Base-by-base conservation (phyloP, 2,797 vertebrate species). In the Lepilemur septentrionalis region DNA sequence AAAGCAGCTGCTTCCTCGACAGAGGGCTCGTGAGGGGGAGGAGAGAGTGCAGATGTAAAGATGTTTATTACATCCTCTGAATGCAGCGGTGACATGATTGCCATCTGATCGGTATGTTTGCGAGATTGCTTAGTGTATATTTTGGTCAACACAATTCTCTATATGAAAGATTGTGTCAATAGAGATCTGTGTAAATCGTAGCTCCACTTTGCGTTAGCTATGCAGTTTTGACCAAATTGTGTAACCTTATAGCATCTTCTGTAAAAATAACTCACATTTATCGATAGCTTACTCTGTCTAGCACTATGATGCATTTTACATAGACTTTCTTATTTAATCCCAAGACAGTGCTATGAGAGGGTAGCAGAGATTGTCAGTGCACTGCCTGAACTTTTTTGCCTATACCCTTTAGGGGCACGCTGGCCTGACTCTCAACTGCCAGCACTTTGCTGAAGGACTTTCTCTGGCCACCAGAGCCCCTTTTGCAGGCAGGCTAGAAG, bases 1-100 rank as follows among this genome's bases (percentile, higher is more conserved):
- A 67, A 48, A 89, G 43, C 94, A 87, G 92, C 90, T 95, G 93
- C 92, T 95, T 73, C 50, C 80, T 5, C 55, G 23, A 17, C 4
- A 25, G 48, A 85, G 92, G 65, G 73, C 38, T 41, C 23, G 1
- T 12, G 30, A 46, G 2, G 41, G 38, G 30, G 32, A 69, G 59
- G 50, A 57, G 79, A 69, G 46, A 38, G 57, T 83, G 43, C 28
- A 76, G 48, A 73, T 52, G 43, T 25, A 35, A 94, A 69, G 35
- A 83, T 57, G 43, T 57, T 83, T 55, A n/a, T 80, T 65, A 28
- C 28, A 30, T 70, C 67, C 35, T 86, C 35, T 38, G 52, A 55
- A 59, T 43, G 38, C 43, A 28, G 2, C 13, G 25, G 59, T 4
- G 83, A 75, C 57, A 28, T 7, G 23, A 20, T 30, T 80, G 43